Percentiles rank a stretch among this genome's conserved stretches.
phyloP scores from a whole-genome alignment of 2,113 vertebrate genomes.

The Ariopsis seemanni region DNA sequence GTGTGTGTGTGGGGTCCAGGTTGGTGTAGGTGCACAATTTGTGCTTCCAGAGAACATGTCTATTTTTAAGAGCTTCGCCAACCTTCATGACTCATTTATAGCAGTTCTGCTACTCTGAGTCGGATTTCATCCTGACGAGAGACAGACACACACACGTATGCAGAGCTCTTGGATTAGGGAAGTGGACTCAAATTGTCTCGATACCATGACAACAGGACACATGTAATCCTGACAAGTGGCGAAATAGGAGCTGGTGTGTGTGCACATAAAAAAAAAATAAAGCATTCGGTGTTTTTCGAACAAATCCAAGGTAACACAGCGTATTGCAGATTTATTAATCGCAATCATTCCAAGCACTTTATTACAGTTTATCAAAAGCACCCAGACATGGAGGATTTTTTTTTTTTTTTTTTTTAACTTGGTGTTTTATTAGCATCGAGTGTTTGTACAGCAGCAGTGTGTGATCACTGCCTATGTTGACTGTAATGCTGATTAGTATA shows the following conservation, averaged over 20 bases:
- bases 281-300: not conserved
- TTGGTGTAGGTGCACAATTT: not conserved
- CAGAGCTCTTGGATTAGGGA: not conserved
- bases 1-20: not conserved
- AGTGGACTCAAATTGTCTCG: slow-evolving; percentile 27
- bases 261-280: not conserved
- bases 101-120: slow-evolving; percentile 10
- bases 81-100: slow-evolving; percentile 46
- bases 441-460: not conserved
- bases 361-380: too few relatives aligned
- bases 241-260: not conserved
- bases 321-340: not conserved
- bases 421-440: not conserved
- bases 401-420: too few relatives aligned
- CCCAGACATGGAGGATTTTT: too few relatives aligned
- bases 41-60: not conserved
- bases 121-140: slow-evolving; percentile 17
- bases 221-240: slow-evolving; percentile 11
- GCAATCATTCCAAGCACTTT: too few relatives aligned
- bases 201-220: slow-evolving; percentile 40
- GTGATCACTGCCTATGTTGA: not conserved
- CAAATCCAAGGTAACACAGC: not conserved
- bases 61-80: slow-evolving; percentile 1
- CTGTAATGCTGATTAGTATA: not conserved
- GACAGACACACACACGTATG: too few relatives aligned